phyloP scores from a whole-genome alignment of 1,140 invertebrate species.

The Brachionus angularis region DNA sequence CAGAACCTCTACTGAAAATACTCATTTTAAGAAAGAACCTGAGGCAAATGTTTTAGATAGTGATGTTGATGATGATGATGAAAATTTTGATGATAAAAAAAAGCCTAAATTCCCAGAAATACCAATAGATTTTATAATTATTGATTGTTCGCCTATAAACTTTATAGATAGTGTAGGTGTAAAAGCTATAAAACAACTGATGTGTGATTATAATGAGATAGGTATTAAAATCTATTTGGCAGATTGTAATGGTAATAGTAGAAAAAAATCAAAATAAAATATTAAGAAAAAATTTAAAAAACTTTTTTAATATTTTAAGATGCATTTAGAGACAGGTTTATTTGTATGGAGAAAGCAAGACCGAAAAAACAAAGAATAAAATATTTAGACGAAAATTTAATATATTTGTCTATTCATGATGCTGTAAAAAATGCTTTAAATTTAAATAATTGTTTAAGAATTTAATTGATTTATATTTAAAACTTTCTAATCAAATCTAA shows the following conservation, averaged over 20 bases:
- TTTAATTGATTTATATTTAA: too few species aligned
- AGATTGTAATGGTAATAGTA: constrained; percentile 39
- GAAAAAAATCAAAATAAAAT: too few species aligned
- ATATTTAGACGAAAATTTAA: not conserved
- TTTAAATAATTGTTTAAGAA: too few species aligned
- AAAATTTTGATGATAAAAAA: not conserved
- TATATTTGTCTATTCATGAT: constrained; percentile 19
- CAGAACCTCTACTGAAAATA: not conserved
- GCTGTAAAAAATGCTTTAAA: not conserved
- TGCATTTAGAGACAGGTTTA: constrained; percentile 16
- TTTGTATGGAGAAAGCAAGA: not conserved
- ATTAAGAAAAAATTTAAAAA: not conserved
- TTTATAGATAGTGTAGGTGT: constrained; percentile 42
- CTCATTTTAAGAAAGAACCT: not conserved
- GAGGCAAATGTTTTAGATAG: not conserved
- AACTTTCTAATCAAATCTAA: too few species aligned
- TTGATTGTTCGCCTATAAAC: constrained; percentile 9
- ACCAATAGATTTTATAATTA: not conserved
- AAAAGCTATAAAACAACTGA: constrained; percentile 18
- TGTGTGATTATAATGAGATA: constrained; percentile 9
- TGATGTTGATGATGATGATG: not conserved
- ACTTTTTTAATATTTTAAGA: not conserved
- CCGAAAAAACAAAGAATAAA: not conserved
- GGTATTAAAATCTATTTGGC: not conserved
- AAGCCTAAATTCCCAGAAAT: not conserved